phyloP scores from a whole-genome alignment of 2,888 invertebrate species.

The Stenolophus ochropezus region DNA sequence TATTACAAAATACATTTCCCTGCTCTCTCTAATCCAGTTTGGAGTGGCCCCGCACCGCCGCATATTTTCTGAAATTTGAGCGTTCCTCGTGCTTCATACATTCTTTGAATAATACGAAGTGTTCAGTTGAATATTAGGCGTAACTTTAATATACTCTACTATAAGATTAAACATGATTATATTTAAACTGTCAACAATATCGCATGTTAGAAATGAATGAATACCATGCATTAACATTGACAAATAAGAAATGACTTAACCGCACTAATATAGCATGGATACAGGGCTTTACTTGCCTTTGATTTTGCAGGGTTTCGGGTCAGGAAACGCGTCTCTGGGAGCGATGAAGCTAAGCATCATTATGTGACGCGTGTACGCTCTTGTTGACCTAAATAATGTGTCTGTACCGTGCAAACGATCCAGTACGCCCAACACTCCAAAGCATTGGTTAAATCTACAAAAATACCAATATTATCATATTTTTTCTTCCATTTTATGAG shows the following conservation, averaged over 20 bases:
- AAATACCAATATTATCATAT: background rate
- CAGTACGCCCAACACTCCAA: slow-evolving; percentile 86
- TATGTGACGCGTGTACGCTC: slow-evolving; percentile 82
- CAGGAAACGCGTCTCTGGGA: slow-evolving; percentile 81
- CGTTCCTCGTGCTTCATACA: background rate
- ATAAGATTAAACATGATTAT: slow-evolving; percentile 46
- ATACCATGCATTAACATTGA: slow-evolving; percentile 45
- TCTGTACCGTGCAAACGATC: slow-evolving; percentile 91
- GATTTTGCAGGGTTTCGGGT: slow-evolving; percentile 73
- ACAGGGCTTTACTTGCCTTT: slow-evolving; percentile 62
- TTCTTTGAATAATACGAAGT: background rate
- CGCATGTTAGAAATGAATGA: background rate
- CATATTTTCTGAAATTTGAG: background rate
- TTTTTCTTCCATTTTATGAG: no score
- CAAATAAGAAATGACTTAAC: background rate
- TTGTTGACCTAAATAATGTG: slow-evolving; percentile 82
- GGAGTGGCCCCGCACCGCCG: background rate
- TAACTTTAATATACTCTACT: slow-evolving; percentile 47
- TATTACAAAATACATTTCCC: background rate
- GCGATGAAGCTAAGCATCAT: slow-evolving; percentile 82
- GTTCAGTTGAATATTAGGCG: slow-evolving; percentile 19
- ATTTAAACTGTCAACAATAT: slow-evolving; percentile 20
- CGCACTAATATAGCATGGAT: background rate
- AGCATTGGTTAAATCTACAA: slow-evolving; percentile 87
- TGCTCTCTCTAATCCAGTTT: background rate